A percentile compares a stretch with the other conserved stretches of the same genome.
phyloP scores from a whole-genome alignment of 2,797 vertebrate species.

The Hephaestus fuliginosus region DNA sequence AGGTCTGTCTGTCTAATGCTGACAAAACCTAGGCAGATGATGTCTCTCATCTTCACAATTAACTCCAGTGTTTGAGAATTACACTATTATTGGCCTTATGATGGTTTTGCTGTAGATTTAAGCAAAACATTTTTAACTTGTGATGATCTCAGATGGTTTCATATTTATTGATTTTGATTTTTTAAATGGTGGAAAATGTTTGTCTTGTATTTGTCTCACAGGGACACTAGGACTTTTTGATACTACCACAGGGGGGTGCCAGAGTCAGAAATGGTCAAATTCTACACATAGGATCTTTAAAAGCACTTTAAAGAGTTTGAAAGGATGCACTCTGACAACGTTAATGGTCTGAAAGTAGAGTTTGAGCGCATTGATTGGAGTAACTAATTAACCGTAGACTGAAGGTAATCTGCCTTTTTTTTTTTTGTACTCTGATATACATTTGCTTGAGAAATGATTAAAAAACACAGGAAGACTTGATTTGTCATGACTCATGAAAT shows the following conservation, averaged over 20 bases:
- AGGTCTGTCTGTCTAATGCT: background rate
- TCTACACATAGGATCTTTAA: background rate
- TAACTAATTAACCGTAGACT: too few relatives aligned
- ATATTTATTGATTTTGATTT: background rate
- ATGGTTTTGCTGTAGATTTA: background rate
- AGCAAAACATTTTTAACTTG: background rate
- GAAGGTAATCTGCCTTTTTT: too few relatives aligned
- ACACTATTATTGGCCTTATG: background rate
- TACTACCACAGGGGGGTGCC: background rate
- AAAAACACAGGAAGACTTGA: too few relatives aligned
- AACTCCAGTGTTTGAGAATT: background rate
- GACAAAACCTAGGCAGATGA: background rate
- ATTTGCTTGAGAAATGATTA: too few relatives aligned
- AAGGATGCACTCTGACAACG: too few relatives aligned
- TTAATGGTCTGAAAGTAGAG: too few relatives aligned
- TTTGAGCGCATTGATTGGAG: too few relatives aligned
- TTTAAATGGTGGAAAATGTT: background rate
- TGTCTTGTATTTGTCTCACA: background rate
- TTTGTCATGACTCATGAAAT: too few relatives aligned
- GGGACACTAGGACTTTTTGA: background rate
- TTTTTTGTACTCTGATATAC: too few relatives aligned
- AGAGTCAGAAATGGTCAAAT: background rate
- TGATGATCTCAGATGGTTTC: background rate
- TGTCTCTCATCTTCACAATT: background rate
- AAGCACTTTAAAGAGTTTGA: background rate